A percentile compares a stretch with the other conserved stretches of the same genome.
These are phyloP conservation scores for Holothuria scabra DNA, from an alignment of 53 echinoderm and acorn worm species.

Conservation along the genomic window DNA sequence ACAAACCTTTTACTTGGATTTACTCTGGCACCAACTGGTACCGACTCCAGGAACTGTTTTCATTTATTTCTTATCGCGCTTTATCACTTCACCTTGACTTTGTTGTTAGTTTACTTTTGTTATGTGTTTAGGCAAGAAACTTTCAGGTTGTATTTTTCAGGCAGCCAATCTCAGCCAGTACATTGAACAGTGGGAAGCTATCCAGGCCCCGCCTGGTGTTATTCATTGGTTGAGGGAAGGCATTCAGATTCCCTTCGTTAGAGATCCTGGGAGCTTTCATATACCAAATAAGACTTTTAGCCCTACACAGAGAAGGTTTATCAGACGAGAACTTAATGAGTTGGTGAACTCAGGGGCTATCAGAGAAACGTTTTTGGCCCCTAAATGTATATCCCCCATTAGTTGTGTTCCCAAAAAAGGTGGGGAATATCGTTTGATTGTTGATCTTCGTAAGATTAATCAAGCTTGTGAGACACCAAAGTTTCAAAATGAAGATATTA, in stretches of 20 bases:
- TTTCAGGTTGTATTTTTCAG: background rate
- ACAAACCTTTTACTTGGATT: too few species aligned
- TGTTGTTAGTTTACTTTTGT: too few species aligned
- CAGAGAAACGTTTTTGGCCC: background rate
- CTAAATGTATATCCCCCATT: background rate
- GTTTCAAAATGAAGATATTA: constrained; percentile 14
- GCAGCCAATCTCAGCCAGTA: background rate
- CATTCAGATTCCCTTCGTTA: too few species aligned
- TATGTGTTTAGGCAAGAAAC: constrained; percentile 9
- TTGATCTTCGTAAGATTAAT: background rate
- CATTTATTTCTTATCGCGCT: too few species aligned
- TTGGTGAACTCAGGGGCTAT: background rate
- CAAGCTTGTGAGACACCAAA: constrained; percentile 7
- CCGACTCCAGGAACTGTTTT: too few species aligned
- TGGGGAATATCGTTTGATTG: background rate
- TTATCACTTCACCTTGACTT: too few species aligned
- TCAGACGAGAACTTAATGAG: background rate
- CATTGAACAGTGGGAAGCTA: background rate
- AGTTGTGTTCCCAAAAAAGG: constrained; percentile 7
- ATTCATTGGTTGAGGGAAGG: background rate
- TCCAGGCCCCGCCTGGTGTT: background rate
- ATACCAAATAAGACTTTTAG: too few species aligned
- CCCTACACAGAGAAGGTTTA: background rate
- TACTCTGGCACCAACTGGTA: too few species aligned
- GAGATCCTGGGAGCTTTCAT: too few species aligned